Evolutionary conservation across 2,113 vertebrate genomes (phyloP), one percentile per base, ranked within the genome.

Genomic region (Cisticola juncidis): DNA sequence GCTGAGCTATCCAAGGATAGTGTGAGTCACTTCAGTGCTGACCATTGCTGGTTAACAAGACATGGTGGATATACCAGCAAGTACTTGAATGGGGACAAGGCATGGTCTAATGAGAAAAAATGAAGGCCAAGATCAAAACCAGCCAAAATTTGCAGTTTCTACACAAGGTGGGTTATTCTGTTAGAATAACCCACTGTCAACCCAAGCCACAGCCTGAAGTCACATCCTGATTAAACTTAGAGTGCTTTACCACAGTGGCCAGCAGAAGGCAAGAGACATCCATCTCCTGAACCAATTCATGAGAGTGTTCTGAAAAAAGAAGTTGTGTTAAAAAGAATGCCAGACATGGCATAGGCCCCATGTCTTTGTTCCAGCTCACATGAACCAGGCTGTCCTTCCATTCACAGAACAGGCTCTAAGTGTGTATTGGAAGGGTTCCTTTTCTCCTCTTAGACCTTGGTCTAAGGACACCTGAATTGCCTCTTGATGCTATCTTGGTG

Each of bases 1-100:
- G 94, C 97, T 31, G 98, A 98, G 81, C 97, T 99, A 18, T 98
- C 96, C 2, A 77, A 92, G 1, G 71, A 95, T 7, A 97, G 69
- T 5, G 98, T 98, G 92, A 97, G 97, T 97, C 53, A 57, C 57
- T 56, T n/a, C 9, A 62, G 54, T 28, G 44, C 25, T 71, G 77
- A 65, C 12, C 3, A 2, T 47, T 66, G 13, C 28, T 83, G 21
- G 15, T 60, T 88, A n/a, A 33, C 64, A 68, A 79, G 81, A 36
- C 57, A 53, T 1, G 12, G 62, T 65, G 56, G 5, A 36, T 48
- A 36, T 11, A 31, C 29, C 21, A 51, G 17, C 9, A 45, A 14
- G 24, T 17, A 28, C 16, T 47, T 57, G 38, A 85, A 35, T 25
- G 6, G 29, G 40, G 14, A n/a, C 21, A 58, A 29, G 28, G n/a